phyloP scores from a whole-genome alignment of 2,888 invertebrate species.

The Neuroscelio doddi region DNA sequence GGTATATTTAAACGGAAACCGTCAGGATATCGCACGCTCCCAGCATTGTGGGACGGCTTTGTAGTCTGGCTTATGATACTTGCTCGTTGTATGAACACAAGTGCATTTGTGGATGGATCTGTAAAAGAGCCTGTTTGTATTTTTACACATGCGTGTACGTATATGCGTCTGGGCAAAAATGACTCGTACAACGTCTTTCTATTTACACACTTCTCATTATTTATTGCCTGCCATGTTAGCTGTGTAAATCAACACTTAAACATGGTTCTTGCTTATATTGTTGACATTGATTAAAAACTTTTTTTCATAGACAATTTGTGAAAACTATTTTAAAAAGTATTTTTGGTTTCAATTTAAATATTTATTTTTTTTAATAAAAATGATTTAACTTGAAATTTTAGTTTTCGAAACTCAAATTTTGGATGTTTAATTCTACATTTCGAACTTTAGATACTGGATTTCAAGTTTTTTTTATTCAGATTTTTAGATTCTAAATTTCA shows the following conservation, averaged over 20 bases:
- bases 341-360: no score
- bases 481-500: no score
- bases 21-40: slow-evolving; percentile 62
- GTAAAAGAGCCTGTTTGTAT: slow-evolving; percentile 31
- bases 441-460: no score
- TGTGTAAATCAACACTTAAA: slow-evolving; percentile 35
- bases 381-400: no score
- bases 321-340: no score
- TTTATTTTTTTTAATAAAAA: no score
- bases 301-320: no score
- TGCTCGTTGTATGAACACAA: slow-evolving; percentile 21
- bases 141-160: slow-evolving; percentile 29
- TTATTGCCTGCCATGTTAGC: slow-evolving; percentile 34
- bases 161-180: slow-evolving; percentile 21
- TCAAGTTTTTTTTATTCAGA: no score
- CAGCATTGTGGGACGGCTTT: slow-evolving; percentile 66
- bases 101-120: slow-evolving; percentile 15
- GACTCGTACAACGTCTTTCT: slow-evolving; percentile 19
- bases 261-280: neutral
- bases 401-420: no score
- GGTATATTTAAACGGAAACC: slow-evolving; percentile 67
- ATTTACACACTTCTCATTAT: slow-evolving; percentile 43
- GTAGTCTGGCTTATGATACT: slow-evolving; percentile 53
- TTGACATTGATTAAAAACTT: no score
- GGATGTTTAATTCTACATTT: no score